Evolutionary conservation across 2,888 invertebrate species (phyloP), one percentile per base, ranked within the genome.

Genomic region (Caenorhabditis plicata): DNA sequence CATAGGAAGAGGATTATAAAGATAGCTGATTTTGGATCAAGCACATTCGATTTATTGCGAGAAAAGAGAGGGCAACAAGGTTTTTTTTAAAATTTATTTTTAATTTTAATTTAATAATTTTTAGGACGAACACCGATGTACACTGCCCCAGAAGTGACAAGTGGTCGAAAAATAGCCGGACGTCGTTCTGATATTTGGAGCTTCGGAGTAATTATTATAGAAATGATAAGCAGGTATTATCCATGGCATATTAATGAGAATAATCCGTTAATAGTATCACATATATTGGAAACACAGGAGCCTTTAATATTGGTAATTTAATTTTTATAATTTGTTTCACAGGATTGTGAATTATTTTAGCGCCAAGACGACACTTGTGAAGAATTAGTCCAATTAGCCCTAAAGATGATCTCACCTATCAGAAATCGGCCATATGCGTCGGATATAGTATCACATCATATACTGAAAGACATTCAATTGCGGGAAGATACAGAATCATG

Each of bases 1-100:
- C 64, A 73, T 27, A 81, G 83, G 9, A 41, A 53, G 13, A 29
- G 33, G 4, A 29, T 50, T 2, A 53, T 60, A n/a, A 85, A 85
- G 64, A 78, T 85, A 32, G 83, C 81, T 11, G 84, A 85, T 66
- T 85, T 85, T 73, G 84, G 84, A 17, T 82, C 84, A 0, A 82
- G 83, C 27, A 82, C 82, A 22, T 61, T 61, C 15, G 43, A 41
- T 5, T 17, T 41, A 8, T 20, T 50, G n/a, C 32, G 36, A 20
- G 49, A 26, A 7, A 40, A 31, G 27, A 29, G 33, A 8, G 61
- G 61, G 25, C 39, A 42, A 35, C 61, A 61, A 29, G 33, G 33
- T 33, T 33, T 8, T n/a, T 33, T 33, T 9, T 9, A 15, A 15
- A n/a, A 33, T 15, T 5, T 33, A 9, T 33, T 5, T 15, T 15